Evolutionary conservation across 2,113 vertebrate genomes (phyloP), one percentile per base, ranked within the genome.

Genomic region (Muscicapa adusta): DNA sequence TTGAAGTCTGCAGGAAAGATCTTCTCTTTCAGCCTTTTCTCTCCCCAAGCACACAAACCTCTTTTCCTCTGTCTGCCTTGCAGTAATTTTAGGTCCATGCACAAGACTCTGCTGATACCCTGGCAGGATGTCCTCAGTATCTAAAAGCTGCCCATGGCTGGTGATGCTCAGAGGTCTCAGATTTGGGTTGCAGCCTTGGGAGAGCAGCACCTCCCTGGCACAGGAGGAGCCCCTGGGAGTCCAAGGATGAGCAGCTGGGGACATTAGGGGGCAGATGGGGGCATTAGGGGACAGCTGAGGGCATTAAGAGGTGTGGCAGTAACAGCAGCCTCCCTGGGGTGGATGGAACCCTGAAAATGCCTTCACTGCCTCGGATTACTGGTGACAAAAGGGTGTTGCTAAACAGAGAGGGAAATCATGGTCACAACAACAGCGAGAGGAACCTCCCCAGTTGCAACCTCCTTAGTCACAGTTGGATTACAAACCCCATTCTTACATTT

Each of bases 381-480:
- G 58, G 66, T 91, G 85, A 79, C 36, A 83, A 34, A 79, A 84
- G 26, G 43, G 26, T 54, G 51, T 88, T 83, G 56, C 78, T 80
- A 50, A 31, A 34, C 63, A 83, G 61, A 73, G 34, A 72, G n/a
- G 45, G 47, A 90, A 91, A 63, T 72, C 61, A 36, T 0, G 0
- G 40, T 74, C 68, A 84, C 63, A 70, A 4, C 65, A 81, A 31
- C 61, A 92, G 57, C 54, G 65, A 81, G 5, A 36, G 61, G 54
- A 66, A 93, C 63, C 63, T 96, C 65, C 88, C 79, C 72, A 51
- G 18, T 51, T 87, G 70, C 93, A 95, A 57, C 5, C 54, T 94
- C 57, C 66, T 95, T 88, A 97, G 84, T 95, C 94, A 94, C 50
- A 76, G 81, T 8, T 58, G 77, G 65, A 92, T 97, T 89, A 51